Conservation (phyloP, 2,888 invertebrate species). For the Lasioglossum morio region DNA sequence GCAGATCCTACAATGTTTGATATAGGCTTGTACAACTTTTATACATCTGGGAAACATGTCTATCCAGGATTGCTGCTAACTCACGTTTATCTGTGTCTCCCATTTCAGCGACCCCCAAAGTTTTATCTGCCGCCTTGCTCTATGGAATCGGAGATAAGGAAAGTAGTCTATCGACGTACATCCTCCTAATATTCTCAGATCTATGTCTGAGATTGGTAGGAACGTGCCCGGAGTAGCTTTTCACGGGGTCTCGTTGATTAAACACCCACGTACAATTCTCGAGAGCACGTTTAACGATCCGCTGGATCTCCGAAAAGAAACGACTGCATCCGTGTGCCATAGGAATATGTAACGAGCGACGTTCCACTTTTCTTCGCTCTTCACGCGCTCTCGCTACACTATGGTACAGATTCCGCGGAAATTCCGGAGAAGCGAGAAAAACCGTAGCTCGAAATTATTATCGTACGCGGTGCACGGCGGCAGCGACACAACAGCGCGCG, state of each 20-base stretch:
- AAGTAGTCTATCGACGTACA: background rate
- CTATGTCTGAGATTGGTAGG: background rate
- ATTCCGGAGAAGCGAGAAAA: background rate
- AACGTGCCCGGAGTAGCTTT: background rate
- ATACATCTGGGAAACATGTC: background rate
- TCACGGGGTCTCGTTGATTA: constrained; percentile 8
- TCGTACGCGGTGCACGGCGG: background rate
- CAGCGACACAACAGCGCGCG: background rate
- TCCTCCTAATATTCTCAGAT: background rate
- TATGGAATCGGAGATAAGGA: background rate
- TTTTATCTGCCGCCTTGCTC: background rate
- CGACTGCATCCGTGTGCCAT: background rate
- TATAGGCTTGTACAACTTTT: background rate
- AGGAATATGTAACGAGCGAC: constrained; percentile 6
- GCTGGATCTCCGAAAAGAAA: constrained; percentile 23
- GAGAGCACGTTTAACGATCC: constrained; percentile 9
- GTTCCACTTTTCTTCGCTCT: constrained; percentile 2
- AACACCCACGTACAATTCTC: background rate
- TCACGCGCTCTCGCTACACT: background rate
- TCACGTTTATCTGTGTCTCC: background rate
- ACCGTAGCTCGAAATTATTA: background rate
- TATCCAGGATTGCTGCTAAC: background rate
- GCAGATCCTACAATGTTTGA: background rate
- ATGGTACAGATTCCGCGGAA: background rate
- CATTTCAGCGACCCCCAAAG: background rate